Conservation (phyloP, 2,113 vertebrate species). For the Gymnarchus niloticus region DNA sequence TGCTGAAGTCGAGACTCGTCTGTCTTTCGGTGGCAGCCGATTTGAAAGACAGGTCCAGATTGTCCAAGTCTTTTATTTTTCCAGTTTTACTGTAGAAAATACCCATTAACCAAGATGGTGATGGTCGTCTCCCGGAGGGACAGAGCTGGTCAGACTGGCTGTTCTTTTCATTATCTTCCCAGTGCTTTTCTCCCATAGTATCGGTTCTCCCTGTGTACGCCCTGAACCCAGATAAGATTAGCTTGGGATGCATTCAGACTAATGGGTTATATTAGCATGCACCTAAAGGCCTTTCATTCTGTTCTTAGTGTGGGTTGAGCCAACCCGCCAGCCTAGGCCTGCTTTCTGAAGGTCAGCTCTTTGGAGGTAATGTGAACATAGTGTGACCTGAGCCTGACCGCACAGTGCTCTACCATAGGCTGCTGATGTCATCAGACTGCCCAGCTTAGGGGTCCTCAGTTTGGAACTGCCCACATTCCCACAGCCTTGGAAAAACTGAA, state of each 20-base stretch:
- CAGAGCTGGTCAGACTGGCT: constrained; percentile 1
- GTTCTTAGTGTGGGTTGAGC: not conserved
- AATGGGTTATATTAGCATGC: not conserved
- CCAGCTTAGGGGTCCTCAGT: no score
- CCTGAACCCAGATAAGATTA: not conserved
- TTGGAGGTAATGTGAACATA: not conserved
- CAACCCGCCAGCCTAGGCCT: not conserved
- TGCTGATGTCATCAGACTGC: no score
- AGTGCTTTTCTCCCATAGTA: not conserved
- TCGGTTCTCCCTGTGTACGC: not conserved
- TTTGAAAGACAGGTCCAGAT: not conserved
- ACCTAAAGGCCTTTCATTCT: not conserved
- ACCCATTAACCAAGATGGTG: not conserved
- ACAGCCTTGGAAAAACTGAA: not conserved
- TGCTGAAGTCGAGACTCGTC: not conserved
- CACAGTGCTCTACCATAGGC: not conserved
- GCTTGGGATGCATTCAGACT: not conserved
- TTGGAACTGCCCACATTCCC: not conserved
- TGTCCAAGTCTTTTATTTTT: not conserved
- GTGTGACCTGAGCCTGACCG: not conserved
- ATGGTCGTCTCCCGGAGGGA: not conserved
- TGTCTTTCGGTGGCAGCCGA: not conserved
- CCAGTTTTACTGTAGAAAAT: not conserved
- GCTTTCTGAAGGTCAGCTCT: not conserved
- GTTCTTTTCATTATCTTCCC: not conserved